Evolutionary conservation across 2,797 vertebrate species (phyloP), one percentile per base, ranked within the genome.

Genomic region (Anomalospiza imberbis): DNA sequence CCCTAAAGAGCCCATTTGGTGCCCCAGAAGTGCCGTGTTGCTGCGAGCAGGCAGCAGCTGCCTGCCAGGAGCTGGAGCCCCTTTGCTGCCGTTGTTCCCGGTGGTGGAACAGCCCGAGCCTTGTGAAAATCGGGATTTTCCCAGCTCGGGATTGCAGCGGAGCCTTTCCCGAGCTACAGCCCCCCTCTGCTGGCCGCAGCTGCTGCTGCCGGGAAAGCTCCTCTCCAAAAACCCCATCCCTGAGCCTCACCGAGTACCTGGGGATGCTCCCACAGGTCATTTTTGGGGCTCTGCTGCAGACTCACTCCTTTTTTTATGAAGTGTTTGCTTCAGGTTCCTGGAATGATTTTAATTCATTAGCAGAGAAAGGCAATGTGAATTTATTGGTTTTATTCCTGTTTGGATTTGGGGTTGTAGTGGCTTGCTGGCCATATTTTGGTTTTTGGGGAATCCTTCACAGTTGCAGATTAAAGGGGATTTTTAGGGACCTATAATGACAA

Each of bases 101-200:
- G 7, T 4, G 5, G 13, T 18, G 2, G 44, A 5, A 54, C 8
- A 12, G 40, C 22, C 45, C 2, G 12, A 36, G 40, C 38, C 38
- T 40, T 40, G 38, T 38, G 42, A 14, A 18, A 44, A 9, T 13
- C 12, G 18, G 51, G 18, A 20, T 53, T 87, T 78, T 87, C 58
- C 50, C 75, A 0, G 26, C 5, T 7, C 0, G 38, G 47, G 79
- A 9, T 38, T n/a, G 7, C 79, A 6, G 67, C 4, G 3, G 32
- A 28, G 22, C 21, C 22, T 89, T 96, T 86, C 19, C 83, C 54
- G 85, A 28, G 76, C 71, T 85, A 10, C 80, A 74, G 28, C 91
- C 93, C 28, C 97, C 97, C 95, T 93, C 97, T 97, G 86, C 78
- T 80, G 97, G 95, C 45, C 80, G 12, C 17, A 58, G 54, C 2